phyloP scores from a whole-genome alignment of 2,113 vertebrate species.

The Tachysurus fulvidraco region DNA sequence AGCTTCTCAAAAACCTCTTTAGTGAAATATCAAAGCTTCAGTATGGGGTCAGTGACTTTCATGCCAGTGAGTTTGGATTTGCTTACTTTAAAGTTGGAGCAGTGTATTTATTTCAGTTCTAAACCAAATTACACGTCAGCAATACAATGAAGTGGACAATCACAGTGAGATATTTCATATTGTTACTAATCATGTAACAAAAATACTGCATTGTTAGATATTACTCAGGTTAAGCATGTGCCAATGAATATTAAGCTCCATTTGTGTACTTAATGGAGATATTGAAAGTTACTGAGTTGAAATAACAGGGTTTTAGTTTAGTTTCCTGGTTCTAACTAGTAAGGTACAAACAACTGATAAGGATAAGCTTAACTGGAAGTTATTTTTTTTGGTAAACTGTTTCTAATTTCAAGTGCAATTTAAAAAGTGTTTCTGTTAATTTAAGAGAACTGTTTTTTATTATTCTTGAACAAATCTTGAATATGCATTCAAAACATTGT shows the following conservation, averaged over 20 bases:
- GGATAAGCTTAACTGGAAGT: constrained; percentile 11
- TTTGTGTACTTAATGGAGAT: background rate
- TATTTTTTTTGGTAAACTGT: constrained; percentile 1
- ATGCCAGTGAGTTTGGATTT: background rate
- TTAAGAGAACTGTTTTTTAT: constrained; percentile 40
- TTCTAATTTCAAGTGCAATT: constrained; percentile 53
- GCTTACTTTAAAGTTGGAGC: background rate
- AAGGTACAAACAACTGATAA: constrained; percentile 9
- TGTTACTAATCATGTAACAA: constrained; percentile 10
- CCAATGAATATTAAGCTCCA: constrained; percentile 32
- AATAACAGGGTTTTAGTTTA: constrained; percentile 20
- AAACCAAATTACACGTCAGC: constrained; percentile 30
- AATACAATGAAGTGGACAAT: constrained; percentile 38
- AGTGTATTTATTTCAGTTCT: constrained; percentile 9
- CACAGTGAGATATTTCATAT: constrained; percentile 21
- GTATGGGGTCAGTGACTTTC: constrained; percentile 2
- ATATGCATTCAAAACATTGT: constrained; percentile 31
- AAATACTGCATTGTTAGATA: constrained; percentile 5
- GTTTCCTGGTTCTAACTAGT: constrained; percentile 11
- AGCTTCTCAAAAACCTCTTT: constrained; percentile 21
- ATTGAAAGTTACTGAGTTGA: background rate
- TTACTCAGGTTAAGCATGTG: constrained; percentile 37
- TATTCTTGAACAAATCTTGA: constrained; percentile 28
- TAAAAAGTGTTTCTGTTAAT: constrained; percentile 41
- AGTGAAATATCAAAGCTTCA: constrained; percentile 16